phyloP scores from a whole-genome alignment of 2,888 invertebrate species.

The Aphrophora alni region DNA sequence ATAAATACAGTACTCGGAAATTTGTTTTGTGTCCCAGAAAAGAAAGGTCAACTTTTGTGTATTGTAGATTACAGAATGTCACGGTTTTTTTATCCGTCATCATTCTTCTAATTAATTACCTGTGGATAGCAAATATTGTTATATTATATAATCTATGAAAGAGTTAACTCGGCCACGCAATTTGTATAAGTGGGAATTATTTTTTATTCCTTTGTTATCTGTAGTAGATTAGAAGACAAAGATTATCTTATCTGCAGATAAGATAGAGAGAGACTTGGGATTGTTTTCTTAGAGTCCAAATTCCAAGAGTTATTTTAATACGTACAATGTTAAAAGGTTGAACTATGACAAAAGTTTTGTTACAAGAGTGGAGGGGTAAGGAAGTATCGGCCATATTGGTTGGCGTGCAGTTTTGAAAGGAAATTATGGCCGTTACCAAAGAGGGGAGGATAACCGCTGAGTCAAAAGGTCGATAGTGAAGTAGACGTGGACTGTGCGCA shows the following conservation, averaged over 20 bases:
- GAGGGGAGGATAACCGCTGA: background rate
- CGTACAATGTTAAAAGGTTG: background rate
- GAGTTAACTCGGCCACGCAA: too few relatives aligned
- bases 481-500: background rate
- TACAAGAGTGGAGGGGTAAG: background rate
- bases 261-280: background rate
- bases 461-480: background rate
- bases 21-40: too few relatives aligned
- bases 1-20: too few relatives aligned
- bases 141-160: too few relatives aligned
- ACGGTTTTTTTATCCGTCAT: too few relatives aligned
- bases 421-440: conserved; percentile 4
- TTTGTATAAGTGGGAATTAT: background rate
- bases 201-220: background rate
- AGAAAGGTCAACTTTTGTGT: too few relatives aligned
- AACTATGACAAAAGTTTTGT: background rate
- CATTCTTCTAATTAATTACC: too few relatives aligned
- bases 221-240: background rate
- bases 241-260: background rate
- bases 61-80: too few relatives aligned
- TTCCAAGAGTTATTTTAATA: background rate
- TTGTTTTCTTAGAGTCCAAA: background rate
- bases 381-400: conserved; percentile 18
- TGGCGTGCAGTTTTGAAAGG: conserved; percentile 15
- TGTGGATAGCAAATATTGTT: too few relatives aligned